Evolutionary conservation across 2,797 vertebrate species (phyloP).

Genomic region (Lepilemur ruficaudatus): DNA sequence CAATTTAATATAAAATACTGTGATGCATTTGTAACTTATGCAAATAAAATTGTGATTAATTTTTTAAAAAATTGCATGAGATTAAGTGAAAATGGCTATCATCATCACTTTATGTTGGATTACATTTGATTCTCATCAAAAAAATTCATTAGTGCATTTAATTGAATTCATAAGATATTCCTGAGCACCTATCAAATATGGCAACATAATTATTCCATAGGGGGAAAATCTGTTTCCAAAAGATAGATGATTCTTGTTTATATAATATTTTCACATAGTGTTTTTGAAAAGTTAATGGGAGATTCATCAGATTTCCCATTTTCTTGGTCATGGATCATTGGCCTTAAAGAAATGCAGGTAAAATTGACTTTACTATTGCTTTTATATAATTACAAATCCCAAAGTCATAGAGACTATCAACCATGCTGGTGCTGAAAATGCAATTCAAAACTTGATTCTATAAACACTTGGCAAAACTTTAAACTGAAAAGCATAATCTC

Average conservation of each 20-base stretch:
- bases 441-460: not conserved
- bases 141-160: not conserved
- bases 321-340: conserved; percentile 49
- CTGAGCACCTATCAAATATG: not conserved
- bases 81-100: conserved; percentile 20
- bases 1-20: not conserved
- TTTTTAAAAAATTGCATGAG: not conserved
- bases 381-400: not conserved
- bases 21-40: not conserved
- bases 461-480: conserved; percentile 22
- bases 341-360: conserved; percentile 63
- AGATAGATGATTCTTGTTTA: not conserved
- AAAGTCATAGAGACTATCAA: not conserved
- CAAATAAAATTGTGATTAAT: not conserved
- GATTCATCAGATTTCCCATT: conserved; percentile 67
- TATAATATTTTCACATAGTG: conserved; percentile 16
- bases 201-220: not conserved
- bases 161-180: conserved; percentile 55
- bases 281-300: conserved; percentile 36
- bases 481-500: conserved; percentile 31
- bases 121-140: conserved; percentile 26
- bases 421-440: not conserved
- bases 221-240: not conserved
- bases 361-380: not conserved
- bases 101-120: conserved; percentile 32